Percentiles rank a stretch among this genome's conserved stretches.
These are phyloP conservation scores for Pantherophis guttatus DNA, from an alignment of 2,113 vertebrate species.

Conservation along the genomic window DNA sequence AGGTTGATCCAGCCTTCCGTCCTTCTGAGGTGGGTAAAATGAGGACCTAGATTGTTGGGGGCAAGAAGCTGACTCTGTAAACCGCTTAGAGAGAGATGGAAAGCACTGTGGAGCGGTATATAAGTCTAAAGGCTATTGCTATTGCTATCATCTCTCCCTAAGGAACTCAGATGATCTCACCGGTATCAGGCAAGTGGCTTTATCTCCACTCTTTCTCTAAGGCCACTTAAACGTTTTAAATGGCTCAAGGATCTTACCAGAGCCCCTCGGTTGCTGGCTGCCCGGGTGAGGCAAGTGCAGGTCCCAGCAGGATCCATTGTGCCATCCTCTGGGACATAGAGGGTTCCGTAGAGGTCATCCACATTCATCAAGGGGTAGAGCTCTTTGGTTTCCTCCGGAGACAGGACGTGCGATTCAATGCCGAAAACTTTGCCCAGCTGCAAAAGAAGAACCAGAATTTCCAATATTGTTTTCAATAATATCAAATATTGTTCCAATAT, in stretches of 20 bases:
- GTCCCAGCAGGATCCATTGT: slow-evolving; percentile 96
- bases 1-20: too few relatives aligned
- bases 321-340: slow-evolving; percentile 93
- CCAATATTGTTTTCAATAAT: background rate
- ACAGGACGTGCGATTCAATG: slow-evolving; percentile 90
- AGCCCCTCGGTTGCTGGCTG: slow-evolving; percentile 82
- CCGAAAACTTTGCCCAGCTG: slow-evolving; percentile 94
- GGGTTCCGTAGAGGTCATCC: slow-evolving; percentile 86
- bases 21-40: too few relatives aligned
- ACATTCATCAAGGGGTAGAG: slow-evolving; percentile 95
- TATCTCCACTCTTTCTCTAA: background rate
- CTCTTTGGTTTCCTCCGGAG: slow-evolving; percentile 86
- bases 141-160: background rate
- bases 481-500: too few relatives aligned
- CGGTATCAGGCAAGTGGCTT: background rate
- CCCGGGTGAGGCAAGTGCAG: slow-evolving; percentile 84
- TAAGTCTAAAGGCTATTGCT: too few relatives aligned
- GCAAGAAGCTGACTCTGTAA: too few relatives aligned
- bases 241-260: slow-evolving; percentile 67
- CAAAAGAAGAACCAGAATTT: background rate
- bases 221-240: background rate
- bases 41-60: too few relatives aligned
- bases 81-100: too few relatives aligned
- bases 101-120: too few relatives aligned
- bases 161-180: background rate